A percentile compares a stretch with the other conserved stretches of the same genome.
These are phyloP conservation scores for Tauraco hartlaubi DNA, from an alignment of 2,797 vertebrate genomes.

Conservation along the genomic window DNA sequence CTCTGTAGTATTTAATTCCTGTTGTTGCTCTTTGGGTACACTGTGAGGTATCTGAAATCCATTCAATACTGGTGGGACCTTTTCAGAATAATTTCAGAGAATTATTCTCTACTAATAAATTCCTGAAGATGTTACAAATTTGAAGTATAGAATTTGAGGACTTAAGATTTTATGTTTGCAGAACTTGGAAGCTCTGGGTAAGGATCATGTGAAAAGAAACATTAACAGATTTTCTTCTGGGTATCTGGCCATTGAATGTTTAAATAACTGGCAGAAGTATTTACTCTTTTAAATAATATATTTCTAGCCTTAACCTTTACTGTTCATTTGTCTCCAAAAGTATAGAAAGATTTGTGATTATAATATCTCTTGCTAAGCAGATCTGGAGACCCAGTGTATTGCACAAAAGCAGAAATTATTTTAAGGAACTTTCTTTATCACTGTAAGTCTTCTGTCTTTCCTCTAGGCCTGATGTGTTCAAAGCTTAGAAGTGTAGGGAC, in stretches of 20 bases:
- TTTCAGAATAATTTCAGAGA: neutral
- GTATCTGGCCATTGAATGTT: neutral
- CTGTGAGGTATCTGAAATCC: neutral
- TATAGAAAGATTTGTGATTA: neutral
- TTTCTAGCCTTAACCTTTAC: slow-evolving; percentile 36
- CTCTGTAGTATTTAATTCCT: neutral
- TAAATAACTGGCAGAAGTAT: slow-evolving; percentile 35
- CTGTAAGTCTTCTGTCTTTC: neutral
- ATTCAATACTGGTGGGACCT: neutral
- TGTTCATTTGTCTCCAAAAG: slow-evolving; percentile 10
- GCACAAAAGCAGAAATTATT: neutral
- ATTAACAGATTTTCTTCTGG: neutral
- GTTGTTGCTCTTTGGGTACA: neutral
- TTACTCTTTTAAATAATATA: slow-evolving; percentile 26
- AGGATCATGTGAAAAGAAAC: neutral
- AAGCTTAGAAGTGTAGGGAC: neutral
- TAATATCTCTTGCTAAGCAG: neutral
- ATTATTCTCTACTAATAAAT: neutral
- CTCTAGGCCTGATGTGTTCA: neutral
- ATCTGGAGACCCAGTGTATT: neutral
- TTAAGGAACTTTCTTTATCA: neutral
- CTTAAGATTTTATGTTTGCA: neutral
- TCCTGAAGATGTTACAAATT: neutral
- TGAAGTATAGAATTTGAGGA: neutral
- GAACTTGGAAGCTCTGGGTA: neutral